A percentile compares a stretch with the other conserved stretches of the same genome.
Evolutionary conservation across 1,140 invertebrate genomes (phyloP).

Genomic region (Drosophila elegans): DNA sequence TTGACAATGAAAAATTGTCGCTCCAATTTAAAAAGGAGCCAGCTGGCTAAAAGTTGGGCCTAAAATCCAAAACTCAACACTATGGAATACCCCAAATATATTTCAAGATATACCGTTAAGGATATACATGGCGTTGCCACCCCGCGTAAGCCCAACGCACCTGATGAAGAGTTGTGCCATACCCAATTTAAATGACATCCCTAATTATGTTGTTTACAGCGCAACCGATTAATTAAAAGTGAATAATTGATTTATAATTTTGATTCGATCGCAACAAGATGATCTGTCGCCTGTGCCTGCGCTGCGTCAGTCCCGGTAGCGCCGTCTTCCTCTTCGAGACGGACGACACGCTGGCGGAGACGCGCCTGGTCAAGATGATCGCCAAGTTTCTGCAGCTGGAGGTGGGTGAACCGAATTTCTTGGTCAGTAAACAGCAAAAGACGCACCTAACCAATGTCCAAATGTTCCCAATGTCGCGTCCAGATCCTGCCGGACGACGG

Average conservation of each 20-base stretch:
- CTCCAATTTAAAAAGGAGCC: too few species aligned
- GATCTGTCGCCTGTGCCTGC: slow-evolving; percentile 78
- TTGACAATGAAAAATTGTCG: too few species aligned
- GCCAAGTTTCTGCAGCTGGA: slow-evolving; percentile 76
- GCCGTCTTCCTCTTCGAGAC: slow-evolving; percentile 73
- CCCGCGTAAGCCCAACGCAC: background rate
- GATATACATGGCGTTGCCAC: background rate
- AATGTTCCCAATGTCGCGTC: background rate
- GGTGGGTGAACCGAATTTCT: slow-evolving; percentile 23
- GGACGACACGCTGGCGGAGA: slow-evolving; percentile 65
- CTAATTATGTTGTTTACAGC: slow-evolving; percentile 85
- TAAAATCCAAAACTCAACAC: background rate
- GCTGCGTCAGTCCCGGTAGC: slow-evolving; percentile 61
- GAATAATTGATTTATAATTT: slow-evolving; percentile 5
- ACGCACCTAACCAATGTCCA: background rate
- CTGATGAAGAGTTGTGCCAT: slow-evolving; percentile 8
- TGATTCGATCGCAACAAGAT: slow-evolving; percentile 87
- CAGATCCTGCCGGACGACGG: slow-evolving; percentile 71
- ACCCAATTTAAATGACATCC: slow-evolving; percentile 16
- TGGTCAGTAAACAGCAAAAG: too few species aligned
- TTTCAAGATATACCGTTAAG: too few species aligned
- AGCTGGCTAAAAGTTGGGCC: too few species aligned
- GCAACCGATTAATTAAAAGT: slow-evolving; percentile 86
- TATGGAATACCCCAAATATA: background rate
- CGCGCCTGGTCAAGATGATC: slow-evolving; percentile 73